Evolutionary conservation across 1,140 invertebrate genomes (phyloP).

Genomic region (Drosophila funebris): DNA sequence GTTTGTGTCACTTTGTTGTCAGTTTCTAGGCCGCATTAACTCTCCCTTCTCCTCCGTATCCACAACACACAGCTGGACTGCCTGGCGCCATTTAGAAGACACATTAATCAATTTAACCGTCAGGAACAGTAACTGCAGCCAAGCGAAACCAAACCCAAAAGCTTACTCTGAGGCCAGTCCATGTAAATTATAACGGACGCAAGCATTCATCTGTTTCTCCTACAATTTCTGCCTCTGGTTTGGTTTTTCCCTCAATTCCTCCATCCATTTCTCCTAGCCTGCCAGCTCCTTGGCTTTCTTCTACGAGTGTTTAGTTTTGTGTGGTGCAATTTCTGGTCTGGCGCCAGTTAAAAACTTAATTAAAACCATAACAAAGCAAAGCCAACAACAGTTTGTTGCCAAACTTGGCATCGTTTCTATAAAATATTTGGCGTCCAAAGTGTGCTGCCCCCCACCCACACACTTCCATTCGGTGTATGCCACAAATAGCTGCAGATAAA

Average conservation of each 20-base stretch:
- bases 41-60: background rate
- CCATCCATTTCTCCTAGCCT: background rate
- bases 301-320: constrained; percentile 18
- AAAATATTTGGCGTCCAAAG: constrained; percentile 56
- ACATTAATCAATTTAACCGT: constrained; percentile 75
- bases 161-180: constrained; percentile 33
- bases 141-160: constrained; percentile 75
- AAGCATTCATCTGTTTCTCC: background rate
- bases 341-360: constrained; percentile 80
- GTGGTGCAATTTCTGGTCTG: constrained; percentile 63
- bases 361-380: constrained; percentile 79
- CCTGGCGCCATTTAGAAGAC: constrained; percentile 75
- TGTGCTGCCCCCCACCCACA: background rate
- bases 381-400: constrained; percentile 44
- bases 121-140: constrained; percentile 50
- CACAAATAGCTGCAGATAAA: background rate
- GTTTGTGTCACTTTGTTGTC: constrained; percentile 33
- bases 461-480: no score
- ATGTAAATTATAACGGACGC: constrained; percentile 45
- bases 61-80: background rate
- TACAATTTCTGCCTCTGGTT: no score
- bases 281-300: background rate
- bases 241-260: background rate
- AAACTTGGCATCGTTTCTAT: constrained; percentile 58
- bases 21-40: constrained; percentile 31